phyloP scores from a whole-genome alignment of 2,113 vertebrate species.

The Pithys albifrons region DNA sequence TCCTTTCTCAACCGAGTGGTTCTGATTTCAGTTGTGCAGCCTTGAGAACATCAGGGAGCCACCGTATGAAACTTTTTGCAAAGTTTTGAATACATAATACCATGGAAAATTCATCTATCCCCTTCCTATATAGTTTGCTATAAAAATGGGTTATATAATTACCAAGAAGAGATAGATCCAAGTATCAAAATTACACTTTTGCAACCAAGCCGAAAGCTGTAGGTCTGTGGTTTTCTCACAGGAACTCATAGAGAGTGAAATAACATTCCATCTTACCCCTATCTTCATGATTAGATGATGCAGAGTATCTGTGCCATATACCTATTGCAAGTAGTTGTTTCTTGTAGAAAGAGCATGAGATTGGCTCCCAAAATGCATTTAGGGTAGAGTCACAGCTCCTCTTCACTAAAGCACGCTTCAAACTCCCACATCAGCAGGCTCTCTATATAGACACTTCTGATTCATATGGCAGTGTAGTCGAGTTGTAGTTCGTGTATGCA shows the following conservation, averaged over 20 bases:
- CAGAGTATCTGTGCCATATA: background rate
- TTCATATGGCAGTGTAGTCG: background rate
- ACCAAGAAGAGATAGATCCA: background rate
- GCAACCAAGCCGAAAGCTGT: background rate
- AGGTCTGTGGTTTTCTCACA: background rate
- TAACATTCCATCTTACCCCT: background rate
- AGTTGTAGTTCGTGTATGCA: background rate
- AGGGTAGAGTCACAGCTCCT: background rate
- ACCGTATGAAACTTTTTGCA: background rate
- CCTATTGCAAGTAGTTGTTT: background rate
- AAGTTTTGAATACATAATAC: background rate
- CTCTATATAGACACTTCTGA: background rate
- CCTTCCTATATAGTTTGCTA: background rate
- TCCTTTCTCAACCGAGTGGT: background rate
- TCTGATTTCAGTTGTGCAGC: background rate
- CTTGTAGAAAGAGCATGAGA: background rate
- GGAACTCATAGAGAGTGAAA: fast-evolving
- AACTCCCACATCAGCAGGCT: background rate
- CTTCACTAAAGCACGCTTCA: background rate
- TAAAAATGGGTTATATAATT: background rate
- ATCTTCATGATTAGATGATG: background rate
- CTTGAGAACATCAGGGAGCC: fast-evolving
- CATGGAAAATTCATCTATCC: background rate
- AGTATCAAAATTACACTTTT: background rate
- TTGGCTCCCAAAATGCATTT: background rate